Percentiles rank a stretch among this genome's conserved stretches.
Conservation (phyloP, 2,797 vertebrate genomes). For the Peromyscus aztecus region DNA sequence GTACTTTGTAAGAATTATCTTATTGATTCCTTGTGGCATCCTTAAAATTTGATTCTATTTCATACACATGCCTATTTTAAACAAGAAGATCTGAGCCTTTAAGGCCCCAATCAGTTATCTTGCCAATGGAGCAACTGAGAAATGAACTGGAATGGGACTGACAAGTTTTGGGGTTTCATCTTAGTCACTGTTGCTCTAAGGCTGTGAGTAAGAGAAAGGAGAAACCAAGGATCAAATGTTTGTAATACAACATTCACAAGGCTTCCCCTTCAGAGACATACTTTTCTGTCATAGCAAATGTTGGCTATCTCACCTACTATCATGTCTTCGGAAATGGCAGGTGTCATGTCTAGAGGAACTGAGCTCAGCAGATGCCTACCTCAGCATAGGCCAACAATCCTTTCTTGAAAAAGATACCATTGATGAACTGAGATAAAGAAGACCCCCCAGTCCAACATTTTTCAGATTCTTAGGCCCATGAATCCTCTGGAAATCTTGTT, state of each 20-base stretch:
- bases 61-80: neutral
- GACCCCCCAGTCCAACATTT: neutral
- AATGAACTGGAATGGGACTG: neutral
- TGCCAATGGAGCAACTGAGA: neutral
- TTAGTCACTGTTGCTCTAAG: neutral
- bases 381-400: neutral
- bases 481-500: neutral
- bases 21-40: neutral
- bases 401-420: neutral
- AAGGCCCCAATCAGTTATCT: neutral
- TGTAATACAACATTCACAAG: neutral
- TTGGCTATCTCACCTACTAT: neutral
- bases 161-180: neutral
- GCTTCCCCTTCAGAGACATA: neutral
- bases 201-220: neutral
- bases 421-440: neutral
- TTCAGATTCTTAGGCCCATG: neutral
- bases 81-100: neutral
- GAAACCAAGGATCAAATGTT: conserved; percentile 8
- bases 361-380: neutral
- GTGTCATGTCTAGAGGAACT: neutral
- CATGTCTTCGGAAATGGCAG: neutral
- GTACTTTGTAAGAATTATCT: neutral
- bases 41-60: neutral
- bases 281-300: neutral